Base-by-base conservation (phyloP, 1,140 invertebrate genomes). In the Drosophila neocordata region DNA sequence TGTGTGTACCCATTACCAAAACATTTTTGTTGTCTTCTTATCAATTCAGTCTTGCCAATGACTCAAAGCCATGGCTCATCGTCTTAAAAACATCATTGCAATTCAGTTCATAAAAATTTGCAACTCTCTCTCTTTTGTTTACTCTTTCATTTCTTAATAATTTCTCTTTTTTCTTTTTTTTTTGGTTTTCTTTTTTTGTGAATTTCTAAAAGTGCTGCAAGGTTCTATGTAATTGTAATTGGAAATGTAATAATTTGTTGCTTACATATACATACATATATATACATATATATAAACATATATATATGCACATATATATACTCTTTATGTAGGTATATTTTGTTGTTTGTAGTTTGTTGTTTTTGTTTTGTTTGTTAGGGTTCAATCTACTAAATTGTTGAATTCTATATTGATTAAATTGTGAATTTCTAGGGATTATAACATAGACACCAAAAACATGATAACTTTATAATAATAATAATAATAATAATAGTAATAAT, bases 371-470 rank as follows among this genome's bases (percentile, higher is more conserved):
- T 31, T 83, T 83, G 62, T 69, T 85, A 61, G 73, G 68, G 75
- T 88, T 56, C 53, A 48, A 48, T 56, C 53, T 56, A 56, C 75
- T 83, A 88, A 89, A 83, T 87, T 75, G 77, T 83, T 87, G 82
- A 82, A 79, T 71, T 62, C 38, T 31, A 31, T 31, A 31, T 87
- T 87, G 79, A 88, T 83, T 87, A 88, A 83, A 83, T 73, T 68
- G 58, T 68, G 72, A 75, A 77, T 69, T 89, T 84, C 76, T 83
- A 89, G 73, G 62, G 76, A 80, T 89, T 77, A 48, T 88, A 88
- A 83, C 84, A 72, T 88, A 88, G 83, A 88, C 83, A 88, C 83
- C 83, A 79, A 88, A 85, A 88, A 87, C 71, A 83, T 76, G 76
- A 79, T 27, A 44, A 56, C 31, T 34, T 56, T 35, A 22, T 38